Evolutionary conservation across 2,888 invertebrate genomes (phyloP).

Genomic region (Drosophila demipolita): DNA sequence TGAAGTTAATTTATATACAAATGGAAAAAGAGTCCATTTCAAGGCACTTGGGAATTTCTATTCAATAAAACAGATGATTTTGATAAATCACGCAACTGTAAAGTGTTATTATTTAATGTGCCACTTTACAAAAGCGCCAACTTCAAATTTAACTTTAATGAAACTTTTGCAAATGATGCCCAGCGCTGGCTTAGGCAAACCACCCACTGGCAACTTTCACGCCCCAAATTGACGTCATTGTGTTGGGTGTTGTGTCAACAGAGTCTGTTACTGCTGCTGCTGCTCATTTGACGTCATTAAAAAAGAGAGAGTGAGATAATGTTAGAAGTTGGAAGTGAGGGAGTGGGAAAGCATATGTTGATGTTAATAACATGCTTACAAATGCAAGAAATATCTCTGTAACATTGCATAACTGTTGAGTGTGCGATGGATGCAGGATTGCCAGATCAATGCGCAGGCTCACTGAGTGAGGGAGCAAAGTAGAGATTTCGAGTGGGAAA

Average conservation of each 20-base stretch:
- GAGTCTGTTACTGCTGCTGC: slow-evolving; percentile 14
- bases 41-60: not conserved
- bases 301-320: not conserved
- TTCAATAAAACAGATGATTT: not conserved
- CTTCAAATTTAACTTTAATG: slow-evolving; percentile 1
- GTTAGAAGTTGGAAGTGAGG: not conserved
- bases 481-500: slow-evolving; percentile 4
- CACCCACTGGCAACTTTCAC: slow-evolving; percentile 5
- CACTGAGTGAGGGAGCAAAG: slow-evolving; percentile 14
- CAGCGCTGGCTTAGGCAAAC: not conserved
- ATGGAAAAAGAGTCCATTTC: not conserved
- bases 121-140: not conserved
- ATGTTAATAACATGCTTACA: slow-evolving; percentile 21
- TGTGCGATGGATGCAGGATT: slow-evolving; percentile 51
- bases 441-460: slow-evolving; percentile 45
- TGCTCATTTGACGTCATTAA: slow-evolving; percentile 63
- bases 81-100: not conserved
- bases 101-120: not conserved
- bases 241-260: slow-evolving; percentile 41
- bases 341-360: slow-evolving; percentile 17
- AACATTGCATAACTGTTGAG: slow-evolving; percentile 77
- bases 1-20: not conserved
- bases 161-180: slow-evolving; percentile 24
- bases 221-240: slow-evolving; percentile 60
- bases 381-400: slow-evolving; percentile 30